phyloP scores from a whole-genome alignment of 1,140 invertebrate species.

The Drosophila ercepeae region DNA sequence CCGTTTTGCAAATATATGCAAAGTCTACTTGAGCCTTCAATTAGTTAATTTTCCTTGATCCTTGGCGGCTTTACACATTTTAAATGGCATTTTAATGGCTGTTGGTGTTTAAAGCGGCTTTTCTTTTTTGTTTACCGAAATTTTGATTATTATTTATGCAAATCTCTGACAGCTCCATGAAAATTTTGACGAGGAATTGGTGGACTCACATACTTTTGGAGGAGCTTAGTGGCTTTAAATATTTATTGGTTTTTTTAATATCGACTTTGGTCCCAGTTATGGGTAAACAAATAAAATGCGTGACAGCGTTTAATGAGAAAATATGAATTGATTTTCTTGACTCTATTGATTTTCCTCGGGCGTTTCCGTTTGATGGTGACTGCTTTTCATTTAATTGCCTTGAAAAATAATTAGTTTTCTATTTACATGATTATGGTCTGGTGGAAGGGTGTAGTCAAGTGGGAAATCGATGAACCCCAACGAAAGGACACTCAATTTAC shows the following conservation, averaged over 20 bases:
- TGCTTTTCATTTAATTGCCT: background rate
- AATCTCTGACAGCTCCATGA: constrained; percentile 9
- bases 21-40: constrained; percentile 60
- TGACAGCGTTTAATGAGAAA: background rate
- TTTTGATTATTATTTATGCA: constrained; percentile 58
- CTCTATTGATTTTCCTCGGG: background rate
- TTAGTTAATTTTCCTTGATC: constrained; percentile 59
- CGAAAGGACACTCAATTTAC: background rate
- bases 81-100: constrained; percentile 40
- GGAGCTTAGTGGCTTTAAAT: background rate
- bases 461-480: background rate
- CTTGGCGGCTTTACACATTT: constrained; percentile 37
- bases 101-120: constrained; percentile 22
- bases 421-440: constrained; percentile 4
- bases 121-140: constrained; percentile 32
- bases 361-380: too few species aligned
- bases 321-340: too few species aligned
- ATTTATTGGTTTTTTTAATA: background rate
- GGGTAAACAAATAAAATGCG: background rate
- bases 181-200: background rate
- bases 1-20: constrained; percentile 48
- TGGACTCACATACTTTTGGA: background rate
- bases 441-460: background rate
- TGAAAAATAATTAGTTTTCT: background rate
- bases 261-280: background rate